Conservation (phyloP, 2,888 invertebrate genomes). For the Cantharis flavilabris region DNA sequence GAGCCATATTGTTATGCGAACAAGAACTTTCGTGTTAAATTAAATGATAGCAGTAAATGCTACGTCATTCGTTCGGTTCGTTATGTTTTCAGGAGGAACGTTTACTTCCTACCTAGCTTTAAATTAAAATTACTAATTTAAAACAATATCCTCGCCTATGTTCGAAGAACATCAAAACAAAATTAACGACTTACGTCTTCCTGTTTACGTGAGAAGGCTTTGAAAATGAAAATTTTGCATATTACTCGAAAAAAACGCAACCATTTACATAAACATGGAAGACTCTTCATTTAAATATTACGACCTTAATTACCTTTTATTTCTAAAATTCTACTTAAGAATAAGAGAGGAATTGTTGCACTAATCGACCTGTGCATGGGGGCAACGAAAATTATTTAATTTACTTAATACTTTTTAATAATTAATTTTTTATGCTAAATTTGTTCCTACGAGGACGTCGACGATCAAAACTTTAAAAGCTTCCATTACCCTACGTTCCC, state of each 20-base stretch:
- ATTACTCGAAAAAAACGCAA: neutral
- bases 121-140: neutral
- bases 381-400: neutral
- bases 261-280: neutral
- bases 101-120: neutral
- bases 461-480: too few relatives aligned
- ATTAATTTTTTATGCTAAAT: neutral
- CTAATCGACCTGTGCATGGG: neutral
- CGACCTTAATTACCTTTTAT: neutral
- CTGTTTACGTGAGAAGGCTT: neutral
- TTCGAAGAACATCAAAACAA: neutral
- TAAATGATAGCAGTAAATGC: constrained; percentile 19
- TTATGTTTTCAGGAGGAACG: neutral
- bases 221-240: neutral
- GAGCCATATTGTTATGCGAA: constrained; percentile 7
- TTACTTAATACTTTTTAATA: neutral
- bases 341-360: neutral
- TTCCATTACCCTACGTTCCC: too few relatives aligned
- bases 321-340: neutral
- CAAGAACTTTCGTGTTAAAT: constrained; percentile 18
- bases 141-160: neutral
- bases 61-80: constrained; percentile 6
- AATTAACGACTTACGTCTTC: neutral
- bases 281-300: neutral
- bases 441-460: too few relatives aligned